phyloP scores from a whole-genome alignment of 64 coral and sea anemone species.

The Anthopleura sola region DNA sequence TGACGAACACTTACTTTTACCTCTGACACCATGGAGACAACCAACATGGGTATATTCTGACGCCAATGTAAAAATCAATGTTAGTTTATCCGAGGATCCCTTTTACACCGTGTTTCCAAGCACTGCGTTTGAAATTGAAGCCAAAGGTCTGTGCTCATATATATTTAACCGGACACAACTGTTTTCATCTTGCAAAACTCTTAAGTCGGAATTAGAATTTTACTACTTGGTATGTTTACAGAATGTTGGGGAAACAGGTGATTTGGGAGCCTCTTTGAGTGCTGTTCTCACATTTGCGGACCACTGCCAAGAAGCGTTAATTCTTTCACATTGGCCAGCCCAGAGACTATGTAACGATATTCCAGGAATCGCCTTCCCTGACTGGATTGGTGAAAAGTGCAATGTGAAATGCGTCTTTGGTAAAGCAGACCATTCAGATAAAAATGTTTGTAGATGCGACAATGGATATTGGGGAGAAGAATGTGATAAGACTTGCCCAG shows the following conservation, averaged over 20 bases:
- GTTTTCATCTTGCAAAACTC: slow-evolving; percentile 37
- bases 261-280: slow-evolving; percentile 45
- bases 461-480: slow-evolving; percentile 67
- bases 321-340: slow-evolving; percentile 63
- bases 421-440: slow-evolving; percentile 48
- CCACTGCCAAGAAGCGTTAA: slow-evolving; percentile 64
- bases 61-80: slow-evolving; percentile 59
- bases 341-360: slow-evolving; percentile 72
- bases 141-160: slow-evolving; percentile 45
- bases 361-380: slow-evolving; percentile 47
- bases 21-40: slow-evolving; percentile 69
- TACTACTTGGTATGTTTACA: slow-evolving; percentile 74
- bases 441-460: slow-evolving; percentile 57
- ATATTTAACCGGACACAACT: slow-evolving; percentile 67
- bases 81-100: slow-evolving; percentile 50
- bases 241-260: slow-evolving; percentile 53
- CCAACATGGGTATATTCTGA: slow-evolving; percentile 81
- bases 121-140: slow-evolving; percentile 26
- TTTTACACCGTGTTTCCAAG: slow-evolving; percentile 49
- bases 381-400: slow-evolving; percentile 81
- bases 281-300: slow-evolving; percentile 74
- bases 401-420: slow-evolving; percentile 78
- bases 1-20: slow-evolving; percentile 74
- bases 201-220: slow-evolving; percentile 69
- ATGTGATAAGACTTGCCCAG: slow-evolving; percentile 75